phyloP scores from a whole-genome alignment of 2,113 vertebrate genomes.

The Paramormyrops kingsleyae region DNA sequence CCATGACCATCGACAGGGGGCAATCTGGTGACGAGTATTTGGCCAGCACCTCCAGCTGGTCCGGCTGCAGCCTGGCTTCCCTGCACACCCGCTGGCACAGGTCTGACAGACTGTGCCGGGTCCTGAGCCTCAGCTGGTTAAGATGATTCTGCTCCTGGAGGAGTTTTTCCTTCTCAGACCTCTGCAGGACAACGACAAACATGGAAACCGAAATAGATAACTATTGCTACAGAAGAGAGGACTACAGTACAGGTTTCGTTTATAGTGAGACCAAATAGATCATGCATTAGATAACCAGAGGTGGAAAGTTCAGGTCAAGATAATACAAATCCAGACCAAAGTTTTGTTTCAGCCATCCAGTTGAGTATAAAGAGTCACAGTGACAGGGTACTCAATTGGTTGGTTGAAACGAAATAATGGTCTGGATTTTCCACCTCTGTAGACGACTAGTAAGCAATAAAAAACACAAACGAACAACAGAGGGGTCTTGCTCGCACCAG shows the following conservation, averaged over 20 bases:
- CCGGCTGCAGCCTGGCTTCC: constrained; percentile 76
- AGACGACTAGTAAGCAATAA: neutral
- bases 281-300: neutral
- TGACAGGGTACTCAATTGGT: neutral
- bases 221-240: neutral
- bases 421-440: neutral
- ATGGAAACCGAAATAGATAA: neutral
- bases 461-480: neutral
- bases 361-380: neutral
- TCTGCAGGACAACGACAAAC: constrained; percentile 53
- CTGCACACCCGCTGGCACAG: constrained; percentile 82
- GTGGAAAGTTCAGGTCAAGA: neutral
- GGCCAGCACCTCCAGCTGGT: constrained; percentile 85
- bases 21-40: constrained; percentile 81
- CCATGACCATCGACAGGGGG: constrained; percentile 71
- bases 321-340: neutral
- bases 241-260: neutral
- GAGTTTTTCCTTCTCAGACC: constrained; percentile 76
- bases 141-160: constrained; percentile 75
- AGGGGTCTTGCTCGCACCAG: constrained; percentile 62
- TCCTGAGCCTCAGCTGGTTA: constrained; percentile 72
- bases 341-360: neutral
- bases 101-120: constrained; percentile 74
- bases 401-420: neutral
- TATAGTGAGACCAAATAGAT: too few relatives aligned